phyloP scores from a whole-genome alignment of 2,113 vertebrate genomes.

The Albula goreensis region DNA sequence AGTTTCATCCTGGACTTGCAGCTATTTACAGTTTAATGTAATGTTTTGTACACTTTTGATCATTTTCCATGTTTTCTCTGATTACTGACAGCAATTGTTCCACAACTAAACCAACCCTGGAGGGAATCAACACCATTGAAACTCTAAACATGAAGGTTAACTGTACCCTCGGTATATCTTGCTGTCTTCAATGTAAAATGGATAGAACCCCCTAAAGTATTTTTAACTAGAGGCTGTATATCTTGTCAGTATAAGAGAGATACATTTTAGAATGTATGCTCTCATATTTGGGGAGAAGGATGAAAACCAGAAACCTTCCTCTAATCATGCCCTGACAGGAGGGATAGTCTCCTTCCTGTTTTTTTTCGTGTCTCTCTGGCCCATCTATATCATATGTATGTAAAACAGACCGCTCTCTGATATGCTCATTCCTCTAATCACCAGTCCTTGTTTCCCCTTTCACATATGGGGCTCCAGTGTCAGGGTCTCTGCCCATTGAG shows the following conservation, averaged over 20 bases:
- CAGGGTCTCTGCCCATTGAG: conserved; percentile 7
- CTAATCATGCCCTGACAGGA: background rate
- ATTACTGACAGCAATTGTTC: background rate
- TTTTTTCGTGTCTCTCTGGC: background rate
- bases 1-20: background rate
- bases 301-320: background rate
- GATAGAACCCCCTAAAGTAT: background rate
- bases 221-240: no score
- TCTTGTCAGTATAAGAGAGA: no score
- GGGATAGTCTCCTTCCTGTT: background rate
- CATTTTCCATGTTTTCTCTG: background rate
- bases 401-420: background rate
- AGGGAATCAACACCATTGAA: background rate
- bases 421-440: conserved; percentile 18
- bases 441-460: conserved; percentile 40
- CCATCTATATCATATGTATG: background rate
- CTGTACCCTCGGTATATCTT: background rate
- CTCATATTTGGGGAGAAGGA: background rate
- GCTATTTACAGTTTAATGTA: conserved; percentile 1
- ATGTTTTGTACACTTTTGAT: background rate
- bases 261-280: no score
- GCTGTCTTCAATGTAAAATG: background rate
- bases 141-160: background rate
- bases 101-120: background rate
- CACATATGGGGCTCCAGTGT: conserved; percentile 23